Evolutionary conservation across 2,888 invertebrate genomes (phyloP).

Genomic region (Thymelicus lineola): DNA sequence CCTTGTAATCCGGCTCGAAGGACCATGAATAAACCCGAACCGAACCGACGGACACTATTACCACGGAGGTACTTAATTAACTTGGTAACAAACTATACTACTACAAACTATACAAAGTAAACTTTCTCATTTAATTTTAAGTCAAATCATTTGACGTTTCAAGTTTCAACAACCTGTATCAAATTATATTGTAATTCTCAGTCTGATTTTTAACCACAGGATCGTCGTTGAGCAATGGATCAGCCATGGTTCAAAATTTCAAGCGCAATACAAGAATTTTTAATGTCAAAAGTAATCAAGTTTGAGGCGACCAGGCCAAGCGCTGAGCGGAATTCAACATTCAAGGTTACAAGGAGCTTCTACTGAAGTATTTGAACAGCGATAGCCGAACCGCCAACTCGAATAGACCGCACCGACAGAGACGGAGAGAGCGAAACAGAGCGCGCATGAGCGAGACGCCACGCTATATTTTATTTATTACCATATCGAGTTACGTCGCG

Average conservation of each 20-base stretch:
- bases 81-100: too few species aligned
- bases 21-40: too few species aligned
- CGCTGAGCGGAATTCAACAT: constrained; percentile 64
- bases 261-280: constrained; percentile 15
- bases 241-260: constrained; percentile 3
- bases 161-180: too few species aligned
- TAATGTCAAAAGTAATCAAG: constrained; percentile 32
- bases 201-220: background rate
- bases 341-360: constrained; percentile 79
- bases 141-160: too few species aligned
- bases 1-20: too few species aligned
- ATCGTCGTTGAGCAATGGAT: background rate
- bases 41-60: too few species aligned
- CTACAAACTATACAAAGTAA: too few species aligned
- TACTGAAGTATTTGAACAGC: constrained; percentile 78
- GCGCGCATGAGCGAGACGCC: constrained; percentile 53
- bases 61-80: too few species aligned
- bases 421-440: constrained; percentile 48
- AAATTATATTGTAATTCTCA: too few species aligned
- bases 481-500: constrained; percentile 73
- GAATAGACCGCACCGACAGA: constrained; percentile 49
- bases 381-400: constrained; percentile 69
- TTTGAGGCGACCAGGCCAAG: constrained; percentile 28
- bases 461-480: constrained; percentile 75
- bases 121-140: too few species aligned